Conservation (phyloP, 2,113 vertebrate genomes). For the Corythornis vintsioides region DNA sequence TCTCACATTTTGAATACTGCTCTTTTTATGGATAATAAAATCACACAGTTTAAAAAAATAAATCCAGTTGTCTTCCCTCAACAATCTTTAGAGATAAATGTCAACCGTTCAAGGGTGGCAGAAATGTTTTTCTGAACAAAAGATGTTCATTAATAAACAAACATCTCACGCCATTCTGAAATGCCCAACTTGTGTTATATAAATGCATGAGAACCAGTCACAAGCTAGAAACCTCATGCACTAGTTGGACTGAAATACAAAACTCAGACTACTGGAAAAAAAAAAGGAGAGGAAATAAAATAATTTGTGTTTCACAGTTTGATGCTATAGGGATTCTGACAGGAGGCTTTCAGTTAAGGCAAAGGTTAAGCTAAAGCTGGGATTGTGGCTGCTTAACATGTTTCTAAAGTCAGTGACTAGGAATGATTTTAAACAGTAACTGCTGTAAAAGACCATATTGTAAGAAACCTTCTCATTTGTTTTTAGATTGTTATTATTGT, state of each 20-base stretch:
- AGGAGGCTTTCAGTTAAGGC: background rate
- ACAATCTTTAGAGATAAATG: background rate
- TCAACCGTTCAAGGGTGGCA: background rate
- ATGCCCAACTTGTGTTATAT: background rate
- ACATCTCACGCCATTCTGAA: background rate
- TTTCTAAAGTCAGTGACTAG: background rate
- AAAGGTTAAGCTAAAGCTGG: constrained; percentile 13
- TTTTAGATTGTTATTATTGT: background rate
- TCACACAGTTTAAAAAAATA: background rate
- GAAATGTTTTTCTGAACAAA: background rate
- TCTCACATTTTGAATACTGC: background rate
- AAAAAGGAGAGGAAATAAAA: background rate
- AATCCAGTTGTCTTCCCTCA: background rate
- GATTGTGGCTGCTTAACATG: background rate
- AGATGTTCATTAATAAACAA: background rate
- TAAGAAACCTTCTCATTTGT: background rate
- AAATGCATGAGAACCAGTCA: background rate
- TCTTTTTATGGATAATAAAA: background rate
- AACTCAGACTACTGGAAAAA: background rate
- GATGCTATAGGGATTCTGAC: background rate
- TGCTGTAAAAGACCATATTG: background rate
- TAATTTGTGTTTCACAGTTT: background rate
- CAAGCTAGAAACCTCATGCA: background rate
- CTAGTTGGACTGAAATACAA: background rate
- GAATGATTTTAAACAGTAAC: background rate